These are phyloP conservation scores for Sebastes taczanowskii DNA, from an alignment of 2,797 vertebrate genomes.

Conservation along the genomic window DNA sequence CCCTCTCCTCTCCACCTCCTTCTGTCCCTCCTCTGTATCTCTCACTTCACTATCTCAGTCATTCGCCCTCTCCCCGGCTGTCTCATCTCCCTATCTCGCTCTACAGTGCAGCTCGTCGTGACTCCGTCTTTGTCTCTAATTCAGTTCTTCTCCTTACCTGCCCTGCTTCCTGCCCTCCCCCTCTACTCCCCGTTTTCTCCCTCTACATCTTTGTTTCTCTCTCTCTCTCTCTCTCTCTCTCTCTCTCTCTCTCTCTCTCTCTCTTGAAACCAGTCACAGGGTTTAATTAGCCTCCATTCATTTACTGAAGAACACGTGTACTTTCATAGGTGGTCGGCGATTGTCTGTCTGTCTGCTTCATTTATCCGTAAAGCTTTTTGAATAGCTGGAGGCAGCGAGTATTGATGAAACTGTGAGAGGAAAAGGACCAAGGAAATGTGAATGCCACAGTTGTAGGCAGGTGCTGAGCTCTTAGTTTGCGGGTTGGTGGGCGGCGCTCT, in stretches of 20 bases:
- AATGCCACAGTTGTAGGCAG: constrained; percentile 61
- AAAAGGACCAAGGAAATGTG: constrained; percentile 52
- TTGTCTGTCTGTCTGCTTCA: constrained; percentile 46
- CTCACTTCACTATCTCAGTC: constrained; percentile 26
- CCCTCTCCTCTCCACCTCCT: constrained; percentile 15
- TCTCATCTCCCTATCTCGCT: background rate
- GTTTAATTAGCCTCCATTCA: constrained; percentile 68
- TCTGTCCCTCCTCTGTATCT: constrained; percentile 3
- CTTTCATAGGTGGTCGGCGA: constrained; percentile 45
- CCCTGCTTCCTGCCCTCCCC: constrained; percentile 30
- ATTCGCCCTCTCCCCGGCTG: constrained; percentile 3
- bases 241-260: background rate
- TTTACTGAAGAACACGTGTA: constrained; percentile 65
- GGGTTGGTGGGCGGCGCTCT: constrained; percentile 43
- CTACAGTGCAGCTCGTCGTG: background rate
- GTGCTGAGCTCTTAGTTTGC: constrained; percentile 50
- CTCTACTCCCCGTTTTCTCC: constrained; percentile 15
- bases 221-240: too few species aligned
- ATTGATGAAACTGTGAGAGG: constrained; percentile 56
- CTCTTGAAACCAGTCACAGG: constrained; percentile 13
- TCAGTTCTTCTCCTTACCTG: constrained; percentile 34
- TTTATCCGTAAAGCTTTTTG: constrained; percentile 51
- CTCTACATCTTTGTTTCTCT: background rate
- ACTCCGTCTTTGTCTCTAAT: constrained; percentile 39
- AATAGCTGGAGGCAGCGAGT: constrained; percentile 58